These are phyloP conservation scores for Myotis planiceps DNA, from an alignment of 2,797 vertebrate species.

Conservation along the genomic window DNA sequence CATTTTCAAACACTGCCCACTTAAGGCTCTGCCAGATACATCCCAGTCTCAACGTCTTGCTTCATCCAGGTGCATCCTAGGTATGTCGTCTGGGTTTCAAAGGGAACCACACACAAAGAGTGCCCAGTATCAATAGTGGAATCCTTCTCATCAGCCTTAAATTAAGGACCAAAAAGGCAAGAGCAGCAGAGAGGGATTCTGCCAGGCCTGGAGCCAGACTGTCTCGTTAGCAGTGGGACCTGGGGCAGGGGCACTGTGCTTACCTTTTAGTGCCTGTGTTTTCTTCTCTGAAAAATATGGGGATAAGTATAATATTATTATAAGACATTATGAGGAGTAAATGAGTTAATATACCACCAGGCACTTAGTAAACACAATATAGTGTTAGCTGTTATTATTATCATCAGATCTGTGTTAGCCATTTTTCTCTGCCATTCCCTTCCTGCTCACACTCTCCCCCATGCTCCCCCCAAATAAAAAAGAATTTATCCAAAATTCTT, in stretches of 20 bases:
- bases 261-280: not conserved
- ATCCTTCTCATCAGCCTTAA: not conserved
- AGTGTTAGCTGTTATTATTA: not conserved
- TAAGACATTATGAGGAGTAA: not conserved
- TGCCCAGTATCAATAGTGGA: rapidly evolving
- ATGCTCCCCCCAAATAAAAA: not conserved
- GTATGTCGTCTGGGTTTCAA: not conserved
- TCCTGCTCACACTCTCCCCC: not conserved
- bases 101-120: not conserved
- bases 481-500: not conserved
- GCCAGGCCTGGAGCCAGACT: not conserved
- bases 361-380: not conserved
- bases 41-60: conserved; percentile 34
- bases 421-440: not conserved
- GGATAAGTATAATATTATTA: not conserved
- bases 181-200: not conserved
- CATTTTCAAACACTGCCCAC: not conserved
- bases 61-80: not conserved
- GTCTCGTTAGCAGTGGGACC: not conserved
- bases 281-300: not conserved
- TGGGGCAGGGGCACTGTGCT: rapidly evolving
- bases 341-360: not conserved
- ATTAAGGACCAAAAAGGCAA: not conserved
- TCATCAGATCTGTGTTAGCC: not conserved
- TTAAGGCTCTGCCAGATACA: conserved; percentile 52